Base-by-base conservation (phyloP, 2,797 vertebrate genomes). In the Valencia hispanica region DNA sequence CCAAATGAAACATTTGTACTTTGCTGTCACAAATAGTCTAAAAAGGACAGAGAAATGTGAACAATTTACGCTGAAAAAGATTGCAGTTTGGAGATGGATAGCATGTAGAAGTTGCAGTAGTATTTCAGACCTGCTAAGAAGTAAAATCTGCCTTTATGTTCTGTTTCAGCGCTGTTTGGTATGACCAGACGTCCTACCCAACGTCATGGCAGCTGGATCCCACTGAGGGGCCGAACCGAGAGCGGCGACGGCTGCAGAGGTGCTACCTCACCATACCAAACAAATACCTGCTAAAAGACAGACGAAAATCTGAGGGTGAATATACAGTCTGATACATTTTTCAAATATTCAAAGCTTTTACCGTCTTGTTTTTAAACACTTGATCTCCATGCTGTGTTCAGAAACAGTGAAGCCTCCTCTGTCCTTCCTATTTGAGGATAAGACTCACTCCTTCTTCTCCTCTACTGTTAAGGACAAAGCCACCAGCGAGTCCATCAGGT, bases 401-500 rank as follows among this genome's bases (percentile, higher is more conserved):
- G 98, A 97, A 76, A 51, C 96, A 22, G 87, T 96, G 79, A 97
- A 96, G 89, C 92, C 96, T n/a, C 96, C 97, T 0, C 93, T 99
- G 57, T 96, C 96, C 51, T 99, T 97, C 63, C 93, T 99, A 45
- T 98, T 99, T 92, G 98, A 99, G 92, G 98, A 99, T 84, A 98
- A 98, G 94, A 98, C 97, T 12, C 97, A 98, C 94, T 99, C 97
- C 75, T 99, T 97, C 78, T 97, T 98, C 89, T 99, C 98, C 65
- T 99, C 98, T 70, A 99, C 98, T 27, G 98, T 99, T 76, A 99
- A 99, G 92, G 98, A 99, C 92, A 99, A 99, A 96, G 98, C 98
- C 88, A 99, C 98, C 78, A 99, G 98, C 90, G 98, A 99, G 90
- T 94, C 96, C 75, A 99, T 99, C 95, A 97, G 98, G 98, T 99